Evolutionary conservation across 2,113 vertebrate species (phyloP).

Genomic region (Nothobranchius furzeri): DNA sequence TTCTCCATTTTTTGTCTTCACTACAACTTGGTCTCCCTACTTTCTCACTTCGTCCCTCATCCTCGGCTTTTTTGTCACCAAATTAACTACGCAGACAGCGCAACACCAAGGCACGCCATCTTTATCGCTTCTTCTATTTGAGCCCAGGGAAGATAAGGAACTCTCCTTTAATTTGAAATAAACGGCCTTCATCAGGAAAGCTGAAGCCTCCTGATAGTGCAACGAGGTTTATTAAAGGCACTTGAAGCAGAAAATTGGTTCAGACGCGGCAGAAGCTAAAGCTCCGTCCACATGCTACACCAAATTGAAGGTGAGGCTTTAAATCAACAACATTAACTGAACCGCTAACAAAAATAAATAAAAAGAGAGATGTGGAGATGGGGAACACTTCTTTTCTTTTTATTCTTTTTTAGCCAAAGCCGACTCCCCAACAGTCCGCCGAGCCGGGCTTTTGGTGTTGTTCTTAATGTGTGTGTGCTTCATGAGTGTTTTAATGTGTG

Average conservation of each 20-base stretch:
- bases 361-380: not conserved
- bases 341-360: slow-evolving; percentile 61
- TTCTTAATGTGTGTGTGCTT: slow-evolving; percentile 10
- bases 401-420: slow-evolving; percentile 17
- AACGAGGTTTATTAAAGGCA: slow-evolving; percentile 77
- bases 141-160: slow-evolving; percentile 75
- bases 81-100: slow-evolving; percentile 50
- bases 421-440: slow-evolving; percentile 14
- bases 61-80: slow-evolving; percentile 15
- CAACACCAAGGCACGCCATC: slow-evolving; percentile 46
- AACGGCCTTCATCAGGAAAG: slow-evolving; percentile 79
- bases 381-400: slow-evolving; percentile 9
- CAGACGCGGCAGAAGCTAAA: slow-evolving; percentile 63
- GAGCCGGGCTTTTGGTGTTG: slow-evolving; percentile 9
- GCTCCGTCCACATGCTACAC: slow-evolving; percentile 63
- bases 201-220: slow-evolving; percentile 68
- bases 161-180: slow-evolving; percentile 82
- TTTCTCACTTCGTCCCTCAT: not conserved
- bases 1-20: slow-evolving; percentile 24
- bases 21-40: slow-evolving; percentile 19
- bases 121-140: slow-evolving; percentile 54
- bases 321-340: slow-evolving; percentile 80
- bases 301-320: slow-evolving; percentile 77
- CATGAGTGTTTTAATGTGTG: slow-evolving; percentile 23
- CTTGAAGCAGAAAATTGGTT: slow-evolving; percentile 82